phyloP scores from a whole-genome alignment of 2,113 vertebrate species.

The Condylura cristata region DNA sequence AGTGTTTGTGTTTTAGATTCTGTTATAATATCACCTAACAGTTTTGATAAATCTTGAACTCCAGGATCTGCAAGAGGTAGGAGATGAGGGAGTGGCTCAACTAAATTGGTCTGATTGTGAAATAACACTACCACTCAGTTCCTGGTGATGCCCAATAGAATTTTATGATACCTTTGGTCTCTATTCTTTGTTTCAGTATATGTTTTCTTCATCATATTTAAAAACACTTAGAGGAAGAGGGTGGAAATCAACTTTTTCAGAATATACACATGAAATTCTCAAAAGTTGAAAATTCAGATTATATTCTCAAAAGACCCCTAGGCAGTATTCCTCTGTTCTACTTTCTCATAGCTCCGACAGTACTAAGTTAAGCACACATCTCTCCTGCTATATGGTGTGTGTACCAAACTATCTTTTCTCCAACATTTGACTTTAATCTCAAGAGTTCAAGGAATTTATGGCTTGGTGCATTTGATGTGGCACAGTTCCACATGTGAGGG shows the following conservation, averaged over 20 bases:
- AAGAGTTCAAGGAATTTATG: conserved; percentile 80
- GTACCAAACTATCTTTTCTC: conserved; percentile 55
- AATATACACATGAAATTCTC: not conserved
- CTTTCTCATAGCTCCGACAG: conserved; percentile 7
- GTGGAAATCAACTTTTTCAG: not conserved
- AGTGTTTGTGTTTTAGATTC: not conserved
- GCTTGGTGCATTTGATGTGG: conserved; percentile 82
- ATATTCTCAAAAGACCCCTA: not conserved
- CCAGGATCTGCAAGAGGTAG: not conserved
- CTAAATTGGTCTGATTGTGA: not conserved
- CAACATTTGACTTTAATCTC: conserved; percentile 77
- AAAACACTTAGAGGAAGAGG: not conserved
- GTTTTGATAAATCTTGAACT: conserved; percentile 11
- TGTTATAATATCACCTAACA: not conserved
- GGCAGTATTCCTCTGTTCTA: not conserved
- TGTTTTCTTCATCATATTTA: not conserved
- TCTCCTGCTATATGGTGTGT: conserved; percentile 50
- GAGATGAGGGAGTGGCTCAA: not conserved
- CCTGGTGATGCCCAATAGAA: not conserved
- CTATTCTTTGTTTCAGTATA: not conserved
- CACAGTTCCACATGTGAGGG: conserved; percentile 78
- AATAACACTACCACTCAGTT: not conserved
- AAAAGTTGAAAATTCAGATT: conserved; percentile 13
- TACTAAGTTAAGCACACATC: conserved; percentile 39
- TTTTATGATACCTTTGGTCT: not conserved